Percentiles rank a stretch among this genome's conserved stretches.
phyloP scores from a whole-genome alignment of 2,797 vertebrate genomes.

The Eremophila alpestris region DNA sequence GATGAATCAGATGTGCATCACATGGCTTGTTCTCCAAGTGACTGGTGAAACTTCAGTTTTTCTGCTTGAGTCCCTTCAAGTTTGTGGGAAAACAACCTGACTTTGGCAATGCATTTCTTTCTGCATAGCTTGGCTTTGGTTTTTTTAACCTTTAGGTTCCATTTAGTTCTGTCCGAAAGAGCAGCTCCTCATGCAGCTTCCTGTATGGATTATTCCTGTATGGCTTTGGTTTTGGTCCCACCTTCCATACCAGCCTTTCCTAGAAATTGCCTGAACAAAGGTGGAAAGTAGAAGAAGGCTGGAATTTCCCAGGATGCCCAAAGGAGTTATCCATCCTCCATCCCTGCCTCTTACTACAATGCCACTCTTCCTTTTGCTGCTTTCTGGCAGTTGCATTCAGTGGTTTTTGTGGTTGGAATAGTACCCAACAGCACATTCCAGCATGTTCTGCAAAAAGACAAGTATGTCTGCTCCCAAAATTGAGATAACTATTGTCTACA shows the following conservation, averaged over 20 bases:
- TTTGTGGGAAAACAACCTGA: not conserved
- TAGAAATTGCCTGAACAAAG: not conserved
- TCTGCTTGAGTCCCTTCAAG: not conserved
- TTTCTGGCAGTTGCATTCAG: not conserved
- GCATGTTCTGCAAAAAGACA: not conserved
- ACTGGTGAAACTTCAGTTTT: not conserved
- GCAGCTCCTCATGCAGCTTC: rapidly evolving
- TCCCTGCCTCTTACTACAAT: not conserved
- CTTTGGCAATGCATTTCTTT: not conserved
- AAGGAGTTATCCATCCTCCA: not conserved
- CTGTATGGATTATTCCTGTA: not conserved
- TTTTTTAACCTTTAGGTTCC: not conserved
- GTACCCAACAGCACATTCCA: not conserved
- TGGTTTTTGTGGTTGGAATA: not conserved
- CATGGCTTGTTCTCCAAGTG: constrained; percentile 5
- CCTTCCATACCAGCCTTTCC: not conserved
- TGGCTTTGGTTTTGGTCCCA: not conserved
- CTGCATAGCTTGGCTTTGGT: not conserved
- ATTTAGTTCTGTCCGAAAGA: not conserved
- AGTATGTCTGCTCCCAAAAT: not conserved
- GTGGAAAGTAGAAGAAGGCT: not conserved
- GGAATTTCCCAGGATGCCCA: not conserved
- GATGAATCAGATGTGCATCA: not conserved
- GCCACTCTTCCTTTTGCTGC: not conserved
- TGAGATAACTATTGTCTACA: not conserved